phyloP scores from a whole-genome alignment of 2,888 invertebrate genomes.

The Ceraclea dissimilis region DNA sequence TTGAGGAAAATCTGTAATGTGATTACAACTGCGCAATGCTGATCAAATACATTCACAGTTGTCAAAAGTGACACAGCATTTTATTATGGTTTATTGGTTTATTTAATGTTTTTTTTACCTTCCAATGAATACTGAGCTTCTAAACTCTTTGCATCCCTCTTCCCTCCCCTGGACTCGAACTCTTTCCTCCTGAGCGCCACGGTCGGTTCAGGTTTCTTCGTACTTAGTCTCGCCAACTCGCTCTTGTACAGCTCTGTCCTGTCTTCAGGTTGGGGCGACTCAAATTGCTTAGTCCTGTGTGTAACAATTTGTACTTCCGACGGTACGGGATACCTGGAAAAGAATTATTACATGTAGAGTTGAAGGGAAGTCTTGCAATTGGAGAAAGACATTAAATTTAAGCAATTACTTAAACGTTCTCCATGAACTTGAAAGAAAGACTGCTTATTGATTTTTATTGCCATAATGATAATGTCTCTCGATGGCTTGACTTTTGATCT shows the following conservation, averaged over 20 bases:
- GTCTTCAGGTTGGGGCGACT: conserved; percentile 54
- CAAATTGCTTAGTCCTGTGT: conserved; percentile 66
- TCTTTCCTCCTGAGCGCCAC: conserved; percentile 66
- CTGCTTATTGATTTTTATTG: not conserved
- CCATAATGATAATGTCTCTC: not conserved
- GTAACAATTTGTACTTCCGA: conserved; percentile 60
- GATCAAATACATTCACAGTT: too few relatives aligned
- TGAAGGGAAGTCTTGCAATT: too few relatives aligned
- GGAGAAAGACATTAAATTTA: not conserved
- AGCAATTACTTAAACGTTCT: not conserved
- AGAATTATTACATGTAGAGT: not conserved
- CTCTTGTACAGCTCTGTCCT: conserved; percentile 61
- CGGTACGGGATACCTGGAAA: conserved; percentile 38
- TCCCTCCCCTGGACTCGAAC: conserved; percentile 54
- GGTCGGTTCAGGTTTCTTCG: conserved; percentile 63
- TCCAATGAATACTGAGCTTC: conserved; percentile 43
- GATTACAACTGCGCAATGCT: too few relatives aligned
- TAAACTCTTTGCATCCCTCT: conserved; percentile 42
- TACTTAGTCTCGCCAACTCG: conserved; percentile 58
- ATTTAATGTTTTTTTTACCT: too few relatives aligned
- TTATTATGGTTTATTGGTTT: too few relatives aligned
- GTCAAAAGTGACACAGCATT: too few relatives aligned
- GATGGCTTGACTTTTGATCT: too few relatives aligned
- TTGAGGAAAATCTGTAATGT: too few relatives aligned
- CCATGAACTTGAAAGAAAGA: not conserved